phyloP scores from a whole-genome alignment of 2,797 vertebrate species.

The Alauda arvensis region DNA sequence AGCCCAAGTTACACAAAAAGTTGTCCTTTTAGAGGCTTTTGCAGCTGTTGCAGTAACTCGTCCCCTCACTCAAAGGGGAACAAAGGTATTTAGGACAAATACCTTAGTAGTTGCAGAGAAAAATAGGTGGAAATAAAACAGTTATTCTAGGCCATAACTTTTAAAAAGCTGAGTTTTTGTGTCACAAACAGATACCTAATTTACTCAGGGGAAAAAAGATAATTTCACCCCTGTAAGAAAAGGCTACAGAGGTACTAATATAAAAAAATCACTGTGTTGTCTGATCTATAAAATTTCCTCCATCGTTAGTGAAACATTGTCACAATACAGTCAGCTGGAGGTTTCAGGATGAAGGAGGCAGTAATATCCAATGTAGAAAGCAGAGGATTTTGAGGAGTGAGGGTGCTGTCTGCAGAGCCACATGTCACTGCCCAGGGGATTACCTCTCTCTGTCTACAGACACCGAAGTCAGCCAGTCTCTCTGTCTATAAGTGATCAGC shows the following conservation, averaged over 20 bases:
- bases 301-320: not conserved
- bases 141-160: not conserved
- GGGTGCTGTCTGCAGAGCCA: not conserved
- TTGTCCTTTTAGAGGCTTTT: not conserved
- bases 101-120: not conserved
- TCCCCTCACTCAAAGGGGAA: not conserved
- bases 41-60: not conserved
- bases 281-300: not conserved
- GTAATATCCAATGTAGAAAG: not conserved
- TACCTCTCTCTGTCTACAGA: accelerated
- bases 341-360: not conserved
- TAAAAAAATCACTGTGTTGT: not conserved
- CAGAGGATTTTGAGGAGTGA: not conserved
- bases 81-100: not conserved
- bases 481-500: not conserved
- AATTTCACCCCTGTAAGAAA: not conserved
- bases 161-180: not conserved
- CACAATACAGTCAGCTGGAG: not conserved
- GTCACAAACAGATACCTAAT: not conserved
- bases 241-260: not conserved
- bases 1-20: not conserved
- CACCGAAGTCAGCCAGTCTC: not conserved
- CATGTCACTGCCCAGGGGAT: not conserved
- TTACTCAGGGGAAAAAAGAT: not conserved
- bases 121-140: not conserved